Percentiles rank a stretch among this genome's conserved stretches.
These are phyloP conservation scores for Acleris literana DNA, from an alignment of 2,888 invertebrate species.

Conservation along the genomic window DNA sequence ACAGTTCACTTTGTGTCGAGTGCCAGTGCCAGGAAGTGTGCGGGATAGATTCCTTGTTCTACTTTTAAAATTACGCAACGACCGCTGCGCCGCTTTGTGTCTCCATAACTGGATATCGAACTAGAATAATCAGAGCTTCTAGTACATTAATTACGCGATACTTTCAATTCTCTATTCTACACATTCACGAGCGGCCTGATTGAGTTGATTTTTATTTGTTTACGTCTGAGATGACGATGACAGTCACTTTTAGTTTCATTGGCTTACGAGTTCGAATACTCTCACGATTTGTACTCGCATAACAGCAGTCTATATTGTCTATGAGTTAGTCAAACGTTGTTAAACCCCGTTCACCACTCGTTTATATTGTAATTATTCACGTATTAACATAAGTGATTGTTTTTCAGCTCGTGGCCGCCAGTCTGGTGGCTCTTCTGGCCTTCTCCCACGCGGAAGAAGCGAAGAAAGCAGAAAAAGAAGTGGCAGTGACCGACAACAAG, in stretches of 20 bases:
- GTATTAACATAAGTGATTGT: constrained; percentile 41
- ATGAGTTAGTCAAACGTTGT: not conserved
- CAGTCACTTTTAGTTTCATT: constrained; percentile 23
- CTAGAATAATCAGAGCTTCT: constrained; percentile 55
- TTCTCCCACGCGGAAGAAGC: constrained; percentile 83
- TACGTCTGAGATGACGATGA: constrained; percentile 12
- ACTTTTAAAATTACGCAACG: constrained; percentile 57
- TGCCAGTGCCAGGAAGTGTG: constrained; percentile 40
- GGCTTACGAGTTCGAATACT: not conserved
- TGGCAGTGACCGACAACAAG: constrained; percentile 82
- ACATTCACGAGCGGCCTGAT: constrained; percentile 49
- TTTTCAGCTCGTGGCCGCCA: constrained; percentile 82
- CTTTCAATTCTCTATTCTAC: constrained; percentile 54
- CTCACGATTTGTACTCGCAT: constrained; percentile 9
- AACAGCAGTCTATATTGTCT: constrained; percentile 9
- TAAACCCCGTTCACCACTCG: constrained; percentile 5
- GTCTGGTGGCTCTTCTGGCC: constrained; percentile 86
- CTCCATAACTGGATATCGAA: constrained; percentile 48
- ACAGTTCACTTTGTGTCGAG: constrained; percentile 46
- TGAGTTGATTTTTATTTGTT: constrained; percentile 42
- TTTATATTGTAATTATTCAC: not conserved
- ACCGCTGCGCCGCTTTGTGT: constrained; percentile 61
- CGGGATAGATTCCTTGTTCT: constrained; percentile 53
- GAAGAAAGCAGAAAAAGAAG: constrained; percentile 83
- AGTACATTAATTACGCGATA: constrained; percentile 60